phyloP scores from a whole-genome alignment of 2,888 invertebrate genomes.

The Chesias legatella region DNA sequence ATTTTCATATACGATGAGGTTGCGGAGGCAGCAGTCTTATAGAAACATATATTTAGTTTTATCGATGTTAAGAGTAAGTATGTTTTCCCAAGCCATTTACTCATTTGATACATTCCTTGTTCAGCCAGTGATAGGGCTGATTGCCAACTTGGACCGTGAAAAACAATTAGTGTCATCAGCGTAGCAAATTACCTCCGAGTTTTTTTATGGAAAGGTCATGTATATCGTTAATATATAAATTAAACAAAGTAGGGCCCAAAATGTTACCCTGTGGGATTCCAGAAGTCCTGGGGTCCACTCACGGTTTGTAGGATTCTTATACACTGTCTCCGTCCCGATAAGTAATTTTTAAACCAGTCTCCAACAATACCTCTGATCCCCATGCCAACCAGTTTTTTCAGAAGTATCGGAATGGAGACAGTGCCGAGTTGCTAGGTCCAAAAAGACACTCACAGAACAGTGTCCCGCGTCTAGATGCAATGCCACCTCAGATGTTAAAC shows the following conservation, averaged over 20 bases:
- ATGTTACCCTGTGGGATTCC: slow-evolving; percentile 3
- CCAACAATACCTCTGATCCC: too few species aligned
- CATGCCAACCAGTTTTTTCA: too few species aligned
- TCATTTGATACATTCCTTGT: neutral
- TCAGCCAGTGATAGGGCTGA: neutral
- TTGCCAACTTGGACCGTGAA: neutral
- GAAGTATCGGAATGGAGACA: too few species aligned
- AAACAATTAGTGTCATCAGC: slow-evolving; percentile 2
- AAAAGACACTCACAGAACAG: too few species aligned
- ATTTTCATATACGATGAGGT: too few species aligned
- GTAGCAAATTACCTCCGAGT: slow-evolving; percentile 14
- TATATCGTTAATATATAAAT: too few species aligned
- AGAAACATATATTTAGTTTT: neutral
- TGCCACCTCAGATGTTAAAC: neutral
- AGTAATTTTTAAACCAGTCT: too few species aligned
- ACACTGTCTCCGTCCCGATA: too few species aligned
- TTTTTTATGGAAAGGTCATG: neutral
- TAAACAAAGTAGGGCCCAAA: too few species aligned
- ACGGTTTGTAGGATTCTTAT: neutral
- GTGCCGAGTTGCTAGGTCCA: too few species aligned
- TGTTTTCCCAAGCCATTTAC: neutral
- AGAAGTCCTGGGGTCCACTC: neutral
- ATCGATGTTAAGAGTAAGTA: neutral
- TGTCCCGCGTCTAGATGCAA: too few species aligned
- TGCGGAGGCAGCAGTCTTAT: slow-evolving; percentile 32